A percentile compares a stretch with the other conserved stretches of the same genome.
These are phyloP conservation scores for Dallia pectoralis DNA, from an alignment of 2,797 vertebrate genomes.

Conservation along the genomic window DNA sequence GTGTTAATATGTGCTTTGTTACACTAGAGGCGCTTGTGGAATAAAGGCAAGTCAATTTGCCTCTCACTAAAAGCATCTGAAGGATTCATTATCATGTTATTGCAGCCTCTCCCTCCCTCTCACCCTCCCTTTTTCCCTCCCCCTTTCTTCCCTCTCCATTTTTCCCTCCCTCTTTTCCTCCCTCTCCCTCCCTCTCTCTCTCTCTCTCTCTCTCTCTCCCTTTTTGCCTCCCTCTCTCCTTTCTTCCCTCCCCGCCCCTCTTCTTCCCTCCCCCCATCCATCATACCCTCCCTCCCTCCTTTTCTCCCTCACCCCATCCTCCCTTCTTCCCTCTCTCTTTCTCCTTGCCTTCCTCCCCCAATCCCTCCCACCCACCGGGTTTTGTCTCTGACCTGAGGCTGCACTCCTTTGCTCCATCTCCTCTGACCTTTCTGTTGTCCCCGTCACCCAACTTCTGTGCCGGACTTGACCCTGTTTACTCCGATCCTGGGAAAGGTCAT, in stretches of 20 bases:
- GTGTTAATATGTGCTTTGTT: neutral
- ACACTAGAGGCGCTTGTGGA: neutral
- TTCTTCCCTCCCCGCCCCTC: no score
- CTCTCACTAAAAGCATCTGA: neutral
- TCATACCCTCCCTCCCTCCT: neutral
- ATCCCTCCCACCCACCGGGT: no score
- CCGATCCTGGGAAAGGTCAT: conserved; percentile 34
- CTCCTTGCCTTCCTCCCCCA: no score
- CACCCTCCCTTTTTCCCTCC: neutral
- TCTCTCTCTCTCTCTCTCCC: no score
- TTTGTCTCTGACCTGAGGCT: neutral
- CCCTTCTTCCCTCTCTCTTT: neutral
- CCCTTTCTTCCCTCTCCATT: no score
- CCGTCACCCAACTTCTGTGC: conserved; percentile 18
- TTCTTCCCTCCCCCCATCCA: neutral
- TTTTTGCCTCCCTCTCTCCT: neutral
- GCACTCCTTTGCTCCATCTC: conserved; percentile 11
- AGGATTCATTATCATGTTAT: neutral
- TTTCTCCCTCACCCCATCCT: neutral
- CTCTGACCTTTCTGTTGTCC: conserved; percentile 23
- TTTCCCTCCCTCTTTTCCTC: neutral
- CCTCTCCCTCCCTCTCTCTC: neutral
- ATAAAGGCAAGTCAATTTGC: neutral
- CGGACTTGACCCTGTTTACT: conserved; percentile 15
- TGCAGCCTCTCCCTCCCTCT: neutral